phyloP scores from a whole-genome alignment of 2,888 invertebrate genomes.

The Carabus problematicus region DNA sequence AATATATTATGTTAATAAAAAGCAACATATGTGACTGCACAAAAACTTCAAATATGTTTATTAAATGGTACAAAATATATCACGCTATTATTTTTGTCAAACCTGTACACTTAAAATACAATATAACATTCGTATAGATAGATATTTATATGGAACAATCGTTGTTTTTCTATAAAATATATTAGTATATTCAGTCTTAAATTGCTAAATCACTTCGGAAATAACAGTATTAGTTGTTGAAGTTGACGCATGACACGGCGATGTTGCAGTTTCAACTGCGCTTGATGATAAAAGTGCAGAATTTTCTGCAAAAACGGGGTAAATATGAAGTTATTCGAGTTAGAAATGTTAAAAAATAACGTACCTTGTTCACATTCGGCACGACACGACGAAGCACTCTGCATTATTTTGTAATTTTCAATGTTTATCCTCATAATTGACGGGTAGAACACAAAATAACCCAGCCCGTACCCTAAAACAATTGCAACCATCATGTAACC shows the following conservation, averaged over 20 bases:
- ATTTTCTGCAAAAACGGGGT: constrained; percentile 22
- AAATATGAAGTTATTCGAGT: no score
- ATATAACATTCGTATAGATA: no score
- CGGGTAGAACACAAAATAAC: constrained; percentile 66
- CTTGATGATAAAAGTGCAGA: constrained; percentile 22
- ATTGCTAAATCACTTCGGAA: constrained; percentile 1
- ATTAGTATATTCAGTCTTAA: no score
- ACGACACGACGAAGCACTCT: constrained; percentile 57
- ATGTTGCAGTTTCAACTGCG: background rate
- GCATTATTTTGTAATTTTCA: constrained; percentile 60
- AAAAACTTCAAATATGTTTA: no score
- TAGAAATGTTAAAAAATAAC: no score
- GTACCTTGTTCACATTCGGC: constrained; percentile 61
- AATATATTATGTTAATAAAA: no score
- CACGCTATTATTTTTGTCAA: no score
- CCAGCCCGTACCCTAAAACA: constrained; percentile 67
- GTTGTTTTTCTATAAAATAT: no score
- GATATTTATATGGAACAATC: no score
- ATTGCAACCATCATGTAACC: constrained; percentile 71
- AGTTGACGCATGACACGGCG: constrained; percentile 17
- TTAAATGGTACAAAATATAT: no score
- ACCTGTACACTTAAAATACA: no score
- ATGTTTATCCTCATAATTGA: constrained; percentile 62
- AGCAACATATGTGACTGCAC: no score
- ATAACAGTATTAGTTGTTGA: constrained; percentile 21